Percentiles rank a stretch among this genome's conserved stretches.
phyloP scores from a whole-genome alignment of 1,140 invertebrate genomes.

The Sinella curviseta region DNA sequence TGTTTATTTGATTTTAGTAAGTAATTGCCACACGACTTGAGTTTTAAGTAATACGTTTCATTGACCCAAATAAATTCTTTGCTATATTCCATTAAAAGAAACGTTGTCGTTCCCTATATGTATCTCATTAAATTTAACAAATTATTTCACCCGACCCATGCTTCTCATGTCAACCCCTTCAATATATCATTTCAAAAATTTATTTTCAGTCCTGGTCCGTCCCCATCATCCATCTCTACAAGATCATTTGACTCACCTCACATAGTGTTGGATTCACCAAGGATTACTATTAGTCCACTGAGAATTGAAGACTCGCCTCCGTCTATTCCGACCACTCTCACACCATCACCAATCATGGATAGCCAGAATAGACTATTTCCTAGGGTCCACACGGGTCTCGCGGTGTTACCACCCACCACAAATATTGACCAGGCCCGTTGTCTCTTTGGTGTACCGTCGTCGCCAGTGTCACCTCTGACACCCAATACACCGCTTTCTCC shows the following conservation, averaged over 20 bases:
- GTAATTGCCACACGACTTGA: too few species aligned
- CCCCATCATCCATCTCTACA: constrained; percentile 59
- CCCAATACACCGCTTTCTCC: constrained; percentile 58
- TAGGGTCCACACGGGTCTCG: constrained; percentile 56
- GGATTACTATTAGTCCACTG: constrained; percentile 63
- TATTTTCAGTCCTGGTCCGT: constrained; percentile 60
- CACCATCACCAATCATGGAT: constrained; percentile 49
- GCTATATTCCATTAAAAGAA: too few species aligned
- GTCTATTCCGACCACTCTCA: constrained; percentile 43
- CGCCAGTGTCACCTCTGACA: constrained; percentile 61
- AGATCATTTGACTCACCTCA: constrained; percentile 54
- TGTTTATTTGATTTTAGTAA: too few species aligned
- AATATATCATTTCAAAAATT: too few species aligned
- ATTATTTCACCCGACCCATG: not conserved
- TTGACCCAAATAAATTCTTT: too few species aligned
- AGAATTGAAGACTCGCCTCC: constrained; percentile 59
- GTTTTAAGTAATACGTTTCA: too few species aligned
- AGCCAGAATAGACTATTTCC: constrained; percentile 49
- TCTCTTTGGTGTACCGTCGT: constrained; percentile 53
- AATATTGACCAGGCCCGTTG: constrained; percentile 42
- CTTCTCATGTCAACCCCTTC: too few species aligned
- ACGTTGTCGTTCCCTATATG: too few species aligned
- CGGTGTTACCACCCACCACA: constrained; percentile 52
- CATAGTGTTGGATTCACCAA: constrained; percentile 59
- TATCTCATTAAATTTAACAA: too few species aligned